phyloP scores from a whole-genome alignment of 2,888 invertebrate species.

The Sclerodermus sp. region DNA sequence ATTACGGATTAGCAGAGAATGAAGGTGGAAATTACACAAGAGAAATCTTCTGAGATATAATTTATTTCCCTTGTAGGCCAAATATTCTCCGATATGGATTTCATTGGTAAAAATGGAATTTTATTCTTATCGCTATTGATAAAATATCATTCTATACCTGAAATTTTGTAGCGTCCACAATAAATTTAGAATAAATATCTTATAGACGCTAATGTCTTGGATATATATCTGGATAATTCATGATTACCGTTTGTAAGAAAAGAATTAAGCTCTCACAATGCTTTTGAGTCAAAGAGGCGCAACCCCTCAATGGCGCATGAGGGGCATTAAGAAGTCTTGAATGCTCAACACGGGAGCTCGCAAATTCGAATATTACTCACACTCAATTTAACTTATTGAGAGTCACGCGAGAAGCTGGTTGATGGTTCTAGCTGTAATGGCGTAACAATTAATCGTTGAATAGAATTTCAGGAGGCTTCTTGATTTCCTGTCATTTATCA shows the following conservation, averaged over 20 bases:
- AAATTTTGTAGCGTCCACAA: no score
- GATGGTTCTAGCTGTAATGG: conserved; percentile 32
- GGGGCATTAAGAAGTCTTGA: conserved; percentile 31
- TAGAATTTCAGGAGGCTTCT: conserved; percentile 23
- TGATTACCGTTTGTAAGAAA: not conserved
- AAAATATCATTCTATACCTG: no score
- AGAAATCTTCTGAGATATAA: no score
- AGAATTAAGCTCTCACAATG: not conserved
- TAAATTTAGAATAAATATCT: no score
- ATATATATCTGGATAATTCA: not conserved
- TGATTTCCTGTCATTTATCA: conserved; percentile 31
- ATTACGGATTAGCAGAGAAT: conserved; percentile 3
- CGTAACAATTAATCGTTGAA: conserved; percentile 41
- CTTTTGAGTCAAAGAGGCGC: not conserved
- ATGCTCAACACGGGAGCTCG: conserved; percentile 23
- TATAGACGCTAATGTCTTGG: no score
- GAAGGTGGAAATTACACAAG: conserved; percentile 3
- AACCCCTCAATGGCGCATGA: conserved; percentile 47
- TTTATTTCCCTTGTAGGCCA: no score
- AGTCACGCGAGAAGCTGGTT: conserved; percentile 27
- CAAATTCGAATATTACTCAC: conserved; percentile 47
- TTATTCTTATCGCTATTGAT: no score
- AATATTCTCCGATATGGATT: no score
- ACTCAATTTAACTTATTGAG: conserved; percentile 50
- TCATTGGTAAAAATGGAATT: no score